Conservation (phyloP, 2,113 vertebrate genomes). For the Datnioides undecimradiatus region DNA sequence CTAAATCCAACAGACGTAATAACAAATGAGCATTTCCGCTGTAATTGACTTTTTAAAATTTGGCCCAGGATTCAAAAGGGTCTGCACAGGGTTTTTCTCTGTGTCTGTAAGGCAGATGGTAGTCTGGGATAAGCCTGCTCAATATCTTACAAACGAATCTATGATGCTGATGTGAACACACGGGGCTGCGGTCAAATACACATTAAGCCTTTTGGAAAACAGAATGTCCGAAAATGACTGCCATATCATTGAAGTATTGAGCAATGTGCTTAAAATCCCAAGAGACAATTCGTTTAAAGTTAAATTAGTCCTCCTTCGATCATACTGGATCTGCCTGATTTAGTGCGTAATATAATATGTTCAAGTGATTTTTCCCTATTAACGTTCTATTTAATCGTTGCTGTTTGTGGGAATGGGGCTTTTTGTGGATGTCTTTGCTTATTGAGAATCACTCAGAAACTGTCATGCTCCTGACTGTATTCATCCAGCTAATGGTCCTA, state of each 20-base stretch:
- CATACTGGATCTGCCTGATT: neutral
- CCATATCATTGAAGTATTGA: constrained; percentile 34
- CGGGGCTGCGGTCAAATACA: constrained; percentile 59
- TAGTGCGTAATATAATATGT: constrained; percentile 2
- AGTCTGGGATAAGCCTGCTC: constrained; percentile 30
- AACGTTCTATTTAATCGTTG: neutral
- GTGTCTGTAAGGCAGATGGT: constrained; percentile 70
- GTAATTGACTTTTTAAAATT: constrained; percentile 30
- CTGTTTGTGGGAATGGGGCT: neutral
- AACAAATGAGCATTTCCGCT: constrained; percentile 1
- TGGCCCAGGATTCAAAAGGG: neutral
- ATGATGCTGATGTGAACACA: constrained; percentile 45
- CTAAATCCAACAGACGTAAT: neutral
- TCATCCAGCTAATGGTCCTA: constrained; percentile 89
- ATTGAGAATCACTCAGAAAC: neutral
- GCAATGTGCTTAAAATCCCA: constrained; percentile 25
- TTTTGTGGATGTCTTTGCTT: neutral
- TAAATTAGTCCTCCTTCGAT: neutral
- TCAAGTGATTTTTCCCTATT: neutral
- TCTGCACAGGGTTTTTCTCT: neutral
- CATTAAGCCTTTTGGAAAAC: constrained; percentile 28
- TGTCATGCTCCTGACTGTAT: constrained; percentile 82
- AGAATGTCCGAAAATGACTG: constrained; percentile 15
- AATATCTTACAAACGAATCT: constrained; percentile 68
- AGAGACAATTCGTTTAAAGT: neutral